Percentiles rank a stretch among this genome's conserved stretches.
Conservation (phyloP, 2,113 vertebrate genomes). For the Numenius arquata region DNA sequence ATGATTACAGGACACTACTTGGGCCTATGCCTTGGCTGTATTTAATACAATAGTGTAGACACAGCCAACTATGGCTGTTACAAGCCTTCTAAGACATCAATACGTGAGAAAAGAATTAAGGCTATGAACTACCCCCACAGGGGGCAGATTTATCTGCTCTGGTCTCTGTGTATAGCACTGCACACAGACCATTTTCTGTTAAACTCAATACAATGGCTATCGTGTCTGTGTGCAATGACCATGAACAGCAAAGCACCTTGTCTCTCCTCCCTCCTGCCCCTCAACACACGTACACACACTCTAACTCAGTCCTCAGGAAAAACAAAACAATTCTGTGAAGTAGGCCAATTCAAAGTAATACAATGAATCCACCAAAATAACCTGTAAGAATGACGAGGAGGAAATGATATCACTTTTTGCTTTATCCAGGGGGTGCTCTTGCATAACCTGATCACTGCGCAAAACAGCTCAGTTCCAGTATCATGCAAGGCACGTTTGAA, state of each 20-base stretch:
- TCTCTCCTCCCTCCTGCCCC: neutral
- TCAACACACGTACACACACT: constrained; percentile 22
- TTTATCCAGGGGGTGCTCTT: constrained; percentile 24
- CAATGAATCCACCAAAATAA: constrained; percentile 64
- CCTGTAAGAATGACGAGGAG: constrained; percentile 9
- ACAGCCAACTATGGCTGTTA: neutral
- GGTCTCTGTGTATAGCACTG: neutral
- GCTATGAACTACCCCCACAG: neutral
- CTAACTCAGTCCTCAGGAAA: constrained; percentile 23
- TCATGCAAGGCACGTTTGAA: neutral
- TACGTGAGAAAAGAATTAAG: neutral
- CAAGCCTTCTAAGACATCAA: neutral
- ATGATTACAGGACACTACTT: neutral
- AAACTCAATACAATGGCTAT: neutral
- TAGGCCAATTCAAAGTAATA: constrained; percentile 51
- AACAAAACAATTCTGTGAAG: constrained; percentile 63
- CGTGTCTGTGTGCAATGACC: neutral
- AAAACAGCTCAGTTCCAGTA: neutral
- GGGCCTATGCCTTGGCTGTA: neutral
- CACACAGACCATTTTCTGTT: neutral
- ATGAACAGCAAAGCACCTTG: neutral
- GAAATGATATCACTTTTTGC: constrained; percentile 71
- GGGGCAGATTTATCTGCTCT: neutral
- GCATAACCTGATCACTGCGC: neutral
- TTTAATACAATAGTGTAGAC: neutral